These are phyloP conservation scores for Rhyacophila brunnea DNA, from an alignment of 1,140 invertebrate genomes.

Conservation along the genomic window DNA sequence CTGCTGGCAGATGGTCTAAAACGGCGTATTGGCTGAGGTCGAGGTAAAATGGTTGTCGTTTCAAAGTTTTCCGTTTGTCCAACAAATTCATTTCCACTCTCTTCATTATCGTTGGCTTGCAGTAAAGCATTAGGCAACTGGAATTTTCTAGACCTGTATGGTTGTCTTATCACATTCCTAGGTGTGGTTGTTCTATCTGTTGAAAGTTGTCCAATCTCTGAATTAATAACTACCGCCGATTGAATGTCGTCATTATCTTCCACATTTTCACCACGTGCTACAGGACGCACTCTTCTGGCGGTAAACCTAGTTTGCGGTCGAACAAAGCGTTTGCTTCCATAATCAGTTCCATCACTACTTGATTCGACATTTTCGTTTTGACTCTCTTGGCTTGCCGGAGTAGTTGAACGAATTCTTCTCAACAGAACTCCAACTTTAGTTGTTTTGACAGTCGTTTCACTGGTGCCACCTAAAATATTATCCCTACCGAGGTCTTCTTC, in stretches of 20 bases:
- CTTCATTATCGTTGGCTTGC: constrained; percentile 7
- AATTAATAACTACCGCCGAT: no score
- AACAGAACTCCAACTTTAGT: constrained; percentile 13
- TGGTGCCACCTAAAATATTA: constrained; percentile 36
- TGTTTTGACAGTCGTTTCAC: constrained; percentile 32
- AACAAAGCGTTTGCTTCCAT: constrained; percentile 28
- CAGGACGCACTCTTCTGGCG: constrained; percentile 2
- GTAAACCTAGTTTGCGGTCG: constrained; percentile 21
- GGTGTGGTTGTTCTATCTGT: background rate
- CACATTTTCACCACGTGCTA: background rate
- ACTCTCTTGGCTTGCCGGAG: constrained; percentile 48
- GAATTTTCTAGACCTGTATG: constrained; percentile 20
- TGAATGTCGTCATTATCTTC: constrained; percentile 10
- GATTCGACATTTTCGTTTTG: constrained; percentile 26
- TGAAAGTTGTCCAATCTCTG: background rate
- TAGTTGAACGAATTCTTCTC: constrained; percentile 51
- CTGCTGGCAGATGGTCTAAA: constrained; percentile 37
- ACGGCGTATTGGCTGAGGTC: constrained; percentile 23
- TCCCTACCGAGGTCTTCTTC: constrained; percentile 13
- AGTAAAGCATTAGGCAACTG: background rate
- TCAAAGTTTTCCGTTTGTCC: constrained; percentile 18
- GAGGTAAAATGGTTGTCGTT: constrained; percentile 13
- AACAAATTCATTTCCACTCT: constrained; percentile 22
- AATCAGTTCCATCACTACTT: constrained; percentile 8
- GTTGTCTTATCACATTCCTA: constrained; percentile 4